Evolutionary conservation across 2,113 vertebrate species (phyloP), one percentile per base, ranked within the genome.

Genomic region (Geothlypis trichas): DNA sequence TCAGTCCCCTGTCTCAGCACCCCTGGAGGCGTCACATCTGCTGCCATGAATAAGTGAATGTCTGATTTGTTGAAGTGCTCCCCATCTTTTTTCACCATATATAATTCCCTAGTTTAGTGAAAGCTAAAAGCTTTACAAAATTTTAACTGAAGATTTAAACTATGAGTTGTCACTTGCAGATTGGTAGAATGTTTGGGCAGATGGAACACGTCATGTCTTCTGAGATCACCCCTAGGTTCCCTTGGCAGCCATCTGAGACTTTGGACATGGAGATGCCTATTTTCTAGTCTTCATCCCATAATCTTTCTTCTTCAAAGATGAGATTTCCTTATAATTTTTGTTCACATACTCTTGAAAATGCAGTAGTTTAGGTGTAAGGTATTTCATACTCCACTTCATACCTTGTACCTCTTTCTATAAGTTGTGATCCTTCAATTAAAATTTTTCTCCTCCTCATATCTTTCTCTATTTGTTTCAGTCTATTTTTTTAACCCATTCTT

Each of bases 191-290:
- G 35, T 39, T 91, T 30, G 44, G 74, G 35, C 23, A 84, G 49
- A 80, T 4, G 0, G 16, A 80, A 39, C 28, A 82, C 0, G 0
- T 46, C 0, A 0, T 23, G 7, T 66, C 68, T 76, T 87, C 61
- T 89, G n/a, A 44, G 11, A 37, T 47, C 52, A 90, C 8, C 27
- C 15, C 33, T 21, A 51, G 6, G 27, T 44, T 92, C 57, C 42
- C 13, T 55, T 66, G 23, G 57, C 39, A 65, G 1, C 2, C 31
- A 66, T 27, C 27, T 44, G 18, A 69, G 51, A n/a, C 35, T 57
- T 54, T 11, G 46, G 18, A 85, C n/a, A 73, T 1, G 44, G 28
- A 77, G 6, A 47, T 23, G 1, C 8, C 31, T 47, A 42, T 71
- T 69, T 79, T 55, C 49, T 59, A 80, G 46, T 69, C 55, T 77